Base-by-base conservation (phyloP, 2,797 vertebrate species). In the Carduelis carduelis region DNA sequence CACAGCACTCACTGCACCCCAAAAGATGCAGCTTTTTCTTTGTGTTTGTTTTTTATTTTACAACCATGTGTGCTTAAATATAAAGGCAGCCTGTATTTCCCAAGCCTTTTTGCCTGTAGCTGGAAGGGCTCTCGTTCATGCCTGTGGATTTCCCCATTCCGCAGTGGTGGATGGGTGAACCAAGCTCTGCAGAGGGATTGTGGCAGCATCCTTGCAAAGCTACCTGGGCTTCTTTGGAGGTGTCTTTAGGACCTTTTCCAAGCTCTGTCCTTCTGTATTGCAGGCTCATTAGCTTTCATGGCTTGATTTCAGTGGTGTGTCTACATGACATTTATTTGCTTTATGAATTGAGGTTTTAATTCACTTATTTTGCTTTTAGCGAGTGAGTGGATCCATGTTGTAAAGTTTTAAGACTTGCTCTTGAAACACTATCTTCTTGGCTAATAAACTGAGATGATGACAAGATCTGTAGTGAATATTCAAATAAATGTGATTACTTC, bases 401-500 rank as follows among this genome's bases (percentile, higher is more conserved):
- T 97, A 98, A 97, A 97, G 93, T 97, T 96, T 97, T 96, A 98
- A 95, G 97, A 96, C 97, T 97, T 91, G 83, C 80, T 95, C 96
- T 97, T 98, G 97, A 97, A 98, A 98, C 97, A 94, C 26, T 96
- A 98, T 97, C 98, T 96, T 94, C 95, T 96, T 96, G 97, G 96
- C 96, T 96, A 98, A 95, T 94, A 97, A 97, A 97, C 91, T 24
- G 91, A 96, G 96, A 96, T 89, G 97, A 97, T 97, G 98, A 98
- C 97, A 97, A 98, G 98, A 97, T 97, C 96, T 96, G 97, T 88
- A 96, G 97, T 96, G 96, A 97, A 97, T 98, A 98, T 97, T 98
- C 97, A 97, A 98, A 97, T 98, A 97, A 97, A 97, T 96, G 96
- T 94, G 96, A 96, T 97, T 97, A 92, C 96, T 97, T 97, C 97